A percentile compares a stretch with the other conserved stretches of the same genome.
Conservation (phyloP, 2,113 vertebrate genomes). For the Corythaeola cristata region DNA sequence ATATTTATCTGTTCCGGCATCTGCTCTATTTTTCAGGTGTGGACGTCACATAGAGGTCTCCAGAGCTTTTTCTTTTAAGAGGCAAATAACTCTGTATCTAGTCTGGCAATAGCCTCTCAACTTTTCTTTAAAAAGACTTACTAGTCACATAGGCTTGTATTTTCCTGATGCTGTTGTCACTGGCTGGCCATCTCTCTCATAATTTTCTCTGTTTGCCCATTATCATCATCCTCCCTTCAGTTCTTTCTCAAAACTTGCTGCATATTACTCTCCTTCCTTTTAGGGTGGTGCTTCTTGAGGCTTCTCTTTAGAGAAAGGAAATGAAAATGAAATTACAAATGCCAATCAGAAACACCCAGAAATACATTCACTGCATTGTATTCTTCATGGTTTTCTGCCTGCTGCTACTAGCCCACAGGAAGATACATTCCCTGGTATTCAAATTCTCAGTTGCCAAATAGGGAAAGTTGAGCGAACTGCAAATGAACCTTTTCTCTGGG, state of each 20-base stretch:
- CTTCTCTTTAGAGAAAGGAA: background rate
- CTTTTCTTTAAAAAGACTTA: background rate
- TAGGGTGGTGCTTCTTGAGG: background rate
- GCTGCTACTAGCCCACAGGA: background rate
- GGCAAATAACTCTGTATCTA: background rate
- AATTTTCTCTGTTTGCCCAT: background rate
- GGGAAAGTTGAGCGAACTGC: background rate
- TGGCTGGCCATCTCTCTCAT: background rate
- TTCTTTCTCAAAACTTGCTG: background rate
- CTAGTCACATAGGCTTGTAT: background rate
- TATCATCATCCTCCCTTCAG: background rate
- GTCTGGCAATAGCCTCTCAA: background rate
- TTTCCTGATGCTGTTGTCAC: background rate
- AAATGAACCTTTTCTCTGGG: background rate
- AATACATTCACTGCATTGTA: background rate
- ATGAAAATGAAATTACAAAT: background rate
- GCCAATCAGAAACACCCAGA: background rate
- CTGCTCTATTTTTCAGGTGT: background rate
- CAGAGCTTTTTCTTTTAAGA: background rate
- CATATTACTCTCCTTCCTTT: background rate
- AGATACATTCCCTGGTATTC: background rate
- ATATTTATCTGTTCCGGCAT: background rate
- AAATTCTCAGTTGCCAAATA: background rate
- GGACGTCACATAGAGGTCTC: background rate
- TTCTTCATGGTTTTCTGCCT: background rate